Base-by-base conservation (phyloP, 2,888 invertebrate species). In the Protonemura montana region DNA sequence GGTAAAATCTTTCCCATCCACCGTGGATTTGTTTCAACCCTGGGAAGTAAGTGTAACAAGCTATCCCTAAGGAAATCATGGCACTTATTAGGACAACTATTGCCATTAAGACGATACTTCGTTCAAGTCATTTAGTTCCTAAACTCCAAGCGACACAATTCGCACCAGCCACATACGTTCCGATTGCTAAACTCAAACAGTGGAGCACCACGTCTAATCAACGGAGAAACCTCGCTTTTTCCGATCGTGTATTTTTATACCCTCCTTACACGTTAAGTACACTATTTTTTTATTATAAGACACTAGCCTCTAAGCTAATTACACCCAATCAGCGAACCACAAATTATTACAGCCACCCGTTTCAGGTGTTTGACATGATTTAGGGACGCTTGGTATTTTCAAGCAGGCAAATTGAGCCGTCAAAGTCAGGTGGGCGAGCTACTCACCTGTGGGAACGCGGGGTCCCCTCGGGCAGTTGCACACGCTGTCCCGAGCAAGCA, bases 391-490 rank as follows among this genome's bases (percentile, higher is more conserved):
- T 27, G 1, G 28, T 16, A 27, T 6, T 10, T 35, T 35, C 78
- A 13, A 26, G n/a, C 78, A 27, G 1, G 78, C 78, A 78, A 59
- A 59, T 59, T 59, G 16, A 59, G 59, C 13, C 78, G 78, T 78
- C 27, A 28, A 27, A 27, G 78, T 78, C 28, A 78, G 78, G 13
- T 1, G 59, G 59, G 59, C 13, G 41, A 13, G 41, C 59, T 2
- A 90, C 92, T 91, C 89, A 92, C 92, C 91, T 86, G 90, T 90
- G 86, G 91, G 91, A 87, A 91, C 90, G 85, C 90, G 91, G 16
- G 90, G 90, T 16, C 90, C 90, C 86, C 90, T 89, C 84, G 89
- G 90, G 88, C 93, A 93, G 87, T 91, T 91, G 89, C 93, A 93
- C 27, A 87, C 87, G 0, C 91, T 91, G 86, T 90, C 91, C n/a